Evolutionary conservation across 1,140 invertebrate species (phyloP), one percentile per base, ranked within the genome.

Genomic region (Galleria mellonella): DNA sequence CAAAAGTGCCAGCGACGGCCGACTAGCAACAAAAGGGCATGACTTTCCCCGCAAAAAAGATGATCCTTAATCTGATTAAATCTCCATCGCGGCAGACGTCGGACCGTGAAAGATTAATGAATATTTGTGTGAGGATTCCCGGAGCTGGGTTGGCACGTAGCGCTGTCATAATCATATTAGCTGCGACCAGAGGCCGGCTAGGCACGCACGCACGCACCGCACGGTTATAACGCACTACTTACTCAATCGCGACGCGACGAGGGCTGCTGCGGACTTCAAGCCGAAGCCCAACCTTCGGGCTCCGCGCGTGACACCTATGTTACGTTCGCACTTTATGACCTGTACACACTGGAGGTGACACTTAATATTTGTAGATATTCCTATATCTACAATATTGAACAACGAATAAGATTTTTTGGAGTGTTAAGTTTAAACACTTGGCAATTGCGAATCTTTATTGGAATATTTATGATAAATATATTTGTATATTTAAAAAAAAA

Each of bases 11-110:
- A 69, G 71, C 63, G 71, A 72, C 75, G 71, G 63, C 70, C 61
- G 68, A 73, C 56, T 66, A 74, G 69, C 67, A 82, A 84, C 78
- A 81, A 81, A 83, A 68, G 76, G 77, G 67, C 76, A 79, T 69
- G 78, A 82, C 71, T 83, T 77, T 74, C 81, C 71, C 65, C 67
- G 72, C 76, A 81, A 85, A 84, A 70, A 82, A 85, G 77, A 83
- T 83, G 78, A 83, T 82, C 82, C 78, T 82, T 85, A 85, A 85
- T 85, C 82, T 79, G 82, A 85, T 85, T 85, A 85, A 85, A 85
- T 85, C 78, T 82, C 82, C 82, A 85, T 85, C 75, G 75, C 63
- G 62, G 75, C 70, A 70, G 75, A 85, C 82, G 82, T 83, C 76
- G 70, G 78, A 69, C 74, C 81, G 81, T 85, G 75, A 85, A 85